Conservation (phyloP, 2,797 vertebrate species). For the Leontocebus nigricollis region DNA sequence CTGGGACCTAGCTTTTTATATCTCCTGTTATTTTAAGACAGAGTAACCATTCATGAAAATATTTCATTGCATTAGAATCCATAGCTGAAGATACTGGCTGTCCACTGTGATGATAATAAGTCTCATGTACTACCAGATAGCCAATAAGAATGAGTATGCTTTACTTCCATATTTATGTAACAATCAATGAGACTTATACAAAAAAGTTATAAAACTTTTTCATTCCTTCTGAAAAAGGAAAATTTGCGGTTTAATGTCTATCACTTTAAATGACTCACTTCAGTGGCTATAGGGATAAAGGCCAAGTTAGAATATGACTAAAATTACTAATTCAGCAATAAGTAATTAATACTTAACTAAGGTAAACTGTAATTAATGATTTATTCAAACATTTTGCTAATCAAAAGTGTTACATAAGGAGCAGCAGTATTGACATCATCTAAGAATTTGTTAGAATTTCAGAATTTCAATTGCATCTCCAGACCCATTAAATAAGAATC, state of each 20-base stretch:
- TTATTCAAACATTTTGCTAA: background rate
- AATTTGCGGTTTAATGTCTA: background rate
- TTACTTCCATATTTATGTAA: background rate
- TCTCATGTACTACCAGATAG: background rate
- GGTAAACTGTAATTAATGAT: background rate
- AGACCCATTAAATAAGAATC: background rate
- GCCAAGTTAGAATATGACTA: background rate
- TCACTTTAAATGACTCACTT: background rate
- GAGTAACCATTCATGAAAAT: background rate
- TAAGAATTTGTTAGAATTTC: background rate
- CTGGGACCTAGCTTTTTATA: background rate
- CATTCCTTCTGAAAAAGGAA: background rate
- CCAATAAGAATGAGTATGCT: background rate
- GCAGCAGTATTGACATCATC: background rate
- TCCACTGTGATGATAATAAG: background rate
- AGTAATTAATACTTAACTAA: background rate
- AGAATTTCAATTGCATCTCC: background rate
- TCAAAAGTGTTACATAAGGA: background rate
- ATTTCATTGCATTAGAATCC: background rate
- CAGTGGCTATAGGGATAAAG: background rate
- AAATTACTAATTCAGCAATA: background rate
- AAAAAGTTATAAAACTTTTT: background rate
- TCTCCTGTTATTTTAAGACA: background rate
- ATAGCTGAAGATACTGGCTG: background rate
- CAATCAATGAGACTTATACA: background rate